These are phyloP conservation scores for Aegypius monachus DNA, from an alignment of 2,113 vertebrate genomes.

Conservation along the genomic window DNA sequence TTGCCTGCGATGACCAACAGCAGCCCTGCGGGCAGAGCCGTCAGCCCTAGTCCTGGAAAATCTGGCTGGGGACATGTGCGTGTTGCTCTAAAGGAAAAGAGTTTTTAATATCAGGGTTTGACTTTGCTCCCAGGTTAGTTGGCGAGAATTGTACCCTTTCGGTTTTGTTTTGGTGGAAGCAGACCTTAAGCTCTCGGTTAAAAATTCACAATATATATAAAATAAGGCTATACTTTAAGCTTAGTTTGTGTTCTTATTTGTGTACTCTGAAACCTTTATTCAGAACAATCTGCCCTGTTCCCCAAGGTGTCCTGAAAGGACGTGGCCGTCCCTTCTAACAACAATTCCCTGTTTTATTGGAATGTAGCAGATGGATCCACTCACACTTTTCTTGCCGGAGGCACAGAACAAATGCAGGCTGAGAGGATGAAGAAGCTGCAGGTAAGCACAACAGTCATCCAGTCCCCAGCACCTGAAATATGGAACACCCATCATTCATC, in stretches of 20 bases:
- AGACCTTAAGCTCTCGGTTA: neutral
- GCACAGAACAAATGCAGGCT: conserved; percentile 19
- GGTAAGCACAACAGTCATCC: neutral
- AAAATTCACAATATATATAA: accelerated
- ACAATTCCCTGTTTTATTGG: accelerated
- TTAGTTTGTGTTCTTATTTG: accelerated
- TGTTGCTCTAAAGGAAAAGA: neutral
- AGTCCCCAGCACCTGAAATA: conserved; percentile 31
- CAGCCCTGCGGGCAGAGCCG: neutral
- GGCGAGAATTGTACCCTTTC: neutral
- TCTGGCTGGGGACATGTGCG: accelerated
- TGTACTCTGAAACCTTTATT: neutral
- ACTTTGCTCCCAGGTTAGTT: neutral
- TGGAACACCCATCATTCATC: neutral
- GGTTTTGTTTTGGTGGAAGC: neutral
- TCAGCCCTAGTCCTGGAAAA: neutral
- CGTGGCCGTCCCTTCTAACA: accelerated
- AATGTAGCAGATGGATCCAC: neutral
- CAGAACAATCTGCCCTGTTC: accelerated
- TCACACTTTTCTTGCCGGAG: conserved; percentile 64
- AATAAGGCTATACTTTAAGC: accelerated
- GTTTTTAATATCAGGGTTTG: neutral
- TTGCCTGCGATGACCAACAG: accelerated
- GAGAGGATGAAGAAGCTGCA: conserved; percentile 37
- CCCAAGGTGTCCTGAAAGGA: neutral